Evolutionary conservation across 2,888 invertebrate genomes (phyloP).

Genomic region (Craniophora ligustri): DNA sequence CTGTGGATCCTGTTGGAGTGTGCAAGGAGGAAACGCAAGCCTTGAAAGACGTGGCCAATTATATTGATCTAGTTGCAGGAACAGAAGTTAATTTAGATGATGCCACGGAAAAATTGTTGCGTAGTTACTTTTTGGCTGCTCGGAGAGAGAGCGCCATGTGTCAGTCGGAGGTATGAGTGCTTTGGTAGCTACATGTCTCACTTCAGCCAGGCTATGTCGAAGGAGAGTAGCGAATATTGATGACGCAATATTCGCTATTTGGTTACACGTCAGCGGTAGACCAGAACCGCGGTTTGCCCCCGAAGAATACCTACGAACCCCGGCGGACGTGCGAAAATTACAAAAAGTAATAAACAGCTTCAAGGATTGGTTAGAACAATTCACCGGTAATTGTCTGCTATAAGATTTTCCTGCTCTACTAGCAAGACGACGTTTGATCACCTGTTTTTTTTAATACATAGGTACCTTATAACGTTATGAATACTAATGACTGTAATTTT

Average conservation of each 20-base stretch:
- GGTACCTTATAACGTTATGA: too few species aligned
- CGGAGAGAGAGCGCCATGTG: conserved; percentile 74
- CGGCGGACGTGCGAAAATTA: conserved; percentile 70
- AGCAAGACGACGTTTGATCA: background rate
- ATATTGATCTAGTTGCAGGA: conserved; percentile 75
- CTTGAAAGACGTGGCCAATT: conserved; percentile 66
- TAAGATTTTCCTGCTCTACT: conserved; percentile 43
- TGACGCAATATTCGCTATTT: conserved; percentile 81
- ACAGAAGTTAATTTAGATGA: conserved; percentile 68
- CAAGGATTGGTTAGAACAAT: conserved; percentile 77
- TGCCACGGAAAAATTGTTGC: conserved; percentile 69
- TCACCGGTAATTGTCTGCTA: conserved; percentile 60
- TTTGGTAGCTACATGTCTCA: conserved; percentile 69
- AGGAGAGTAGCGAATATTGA: conserved; percentile 69
- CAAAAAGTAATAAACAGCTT: conserved; percentile 73
- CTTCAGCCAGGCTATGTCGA: conserved; percentile 78
- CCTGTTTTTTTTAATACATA: too few species aligned
- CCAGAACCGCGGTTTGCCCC: conserved; percentile 80
- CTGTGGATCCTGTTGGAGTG: conserved; percentile 59
- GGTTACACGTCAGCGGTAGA: conserved; percentile 79
- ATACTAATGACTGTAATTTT: too few species aligned
- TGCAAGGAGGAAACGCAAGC: conserved; percentile 67
- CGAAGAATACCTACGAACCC: conserved; percentile 78
- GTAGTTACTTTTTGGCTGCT: conserved; percentile 77
- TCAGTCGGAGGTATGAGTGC: conserved; percentile 73